Base-by-base conservation (phyloP, 2,888 invertebrate species). In the Acleris cristana region DNA sequence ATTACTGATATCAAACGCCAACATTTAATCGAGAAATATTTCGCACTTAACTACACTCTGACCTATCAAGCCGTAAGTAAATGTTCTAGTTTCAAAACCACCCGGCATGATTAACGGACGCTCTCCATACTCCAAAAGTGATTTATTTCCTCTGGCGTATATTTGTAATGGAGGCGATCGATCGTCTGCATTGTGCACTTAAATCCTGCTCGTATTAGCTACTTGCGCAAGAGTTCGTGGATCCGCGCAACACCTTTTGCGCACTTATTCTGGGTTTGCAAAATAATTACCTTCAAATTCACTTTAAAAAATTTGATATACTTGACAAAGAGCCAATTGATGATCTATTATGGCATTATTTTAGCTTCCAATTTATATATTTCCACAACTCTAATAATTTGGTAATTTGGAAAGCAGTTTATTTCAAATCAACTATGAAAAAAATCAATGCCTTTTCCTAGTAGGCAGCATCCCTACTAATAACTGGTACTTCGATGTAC, bases 81-180 rank as follows among this genome's bases (percentile, higher is more conserved):
- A 23, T 62, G 51, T 21, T 66, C 56, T 45, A 57, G 56, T 61
- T 66, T 52, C 56, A 52, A 66, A 66, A 61, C 45, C 34, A 48
- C 56, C 51, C 58, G n/a, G 30, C 10, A 52, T 57, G 56, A 62
- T 63, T 63, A 63, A 54, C 52, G 48, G 53, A 40, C 67, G 67
- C 57, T 63, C 62, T 58, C 63, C 57, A 66, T 66, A 66, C 66
- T 67, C 58, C 63, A 67, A 40, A 67, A 67, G 63, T 63, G 67
- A 67, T 67, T 67, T 67, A 63, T 67, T n/a, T 45, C 49, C 30
- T 16, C 18, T 5, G 53, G 53, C 49, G 23, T 63, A 67, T 67
- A 62, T 67, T 67, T 67, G 58, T 67, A 67, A 67, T 66, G 55
- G 66, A 45, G 44, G 19, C 63, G 57, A 62, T 67, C 67, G 67